Evolutionary conservation across 2,113 vertebrate genomes (phyloP).

Genomic region (Chiloscyllium plagiosum): DNA sequence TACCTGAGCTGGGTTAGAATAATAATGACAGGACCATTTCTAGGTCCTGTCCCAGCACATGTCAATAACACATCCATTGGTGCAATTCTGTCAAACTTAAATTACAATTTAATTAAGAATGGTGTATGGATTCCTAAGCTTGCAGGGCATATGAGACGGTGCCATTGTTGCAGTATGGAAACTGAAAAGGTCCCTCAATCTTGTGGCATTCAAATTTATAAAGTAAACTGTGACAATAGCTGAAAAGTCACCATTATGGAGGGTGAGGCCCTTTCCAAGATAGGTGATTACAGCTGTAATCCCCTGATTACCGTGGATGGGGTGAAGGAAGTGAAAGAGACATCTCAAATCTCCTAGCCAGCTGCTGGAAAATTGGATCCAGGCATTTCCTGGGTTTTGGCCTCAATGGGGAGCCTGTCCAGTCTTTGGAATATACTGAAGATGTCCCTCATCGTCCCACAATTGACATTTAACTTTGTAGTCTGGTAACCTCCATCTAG

Average conservation of each 20-base stretch:
- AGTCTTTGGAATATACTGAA: neutral
- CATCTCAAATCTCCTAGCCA: neutral
- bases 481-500: neutral
- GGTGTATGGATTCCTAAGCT: too few species aligned
- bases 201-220: too few species aligned
- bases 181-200: too few species aligned
- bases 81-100: too few species aligned
- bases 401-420: neutral
- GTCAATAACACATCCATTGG: too few species aligned
- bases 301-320: neutral
- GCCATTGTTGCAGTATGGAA: too few species aligned
- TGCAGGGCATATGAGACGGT: too few species aligned
- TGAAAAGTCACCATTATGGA: neutral
- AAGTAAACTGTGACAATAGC: too few species aligned
- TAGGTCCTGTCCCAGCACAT: too few species aligned
- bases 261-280: neutral
- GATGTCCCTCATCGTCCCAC: neutral
- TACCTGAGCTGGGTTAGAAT: too few species aligned
- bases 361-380: neutral
- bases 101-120: too few species aligned
- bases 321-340: neutral
- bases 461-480: neutral
- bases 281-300: neutral
- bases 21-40: too few species aligned
- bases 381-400: neutral